Conservation (phyloP, 2,888 invertebrate genomes). For the Lepeophtheirus nordmannii region DNA sequence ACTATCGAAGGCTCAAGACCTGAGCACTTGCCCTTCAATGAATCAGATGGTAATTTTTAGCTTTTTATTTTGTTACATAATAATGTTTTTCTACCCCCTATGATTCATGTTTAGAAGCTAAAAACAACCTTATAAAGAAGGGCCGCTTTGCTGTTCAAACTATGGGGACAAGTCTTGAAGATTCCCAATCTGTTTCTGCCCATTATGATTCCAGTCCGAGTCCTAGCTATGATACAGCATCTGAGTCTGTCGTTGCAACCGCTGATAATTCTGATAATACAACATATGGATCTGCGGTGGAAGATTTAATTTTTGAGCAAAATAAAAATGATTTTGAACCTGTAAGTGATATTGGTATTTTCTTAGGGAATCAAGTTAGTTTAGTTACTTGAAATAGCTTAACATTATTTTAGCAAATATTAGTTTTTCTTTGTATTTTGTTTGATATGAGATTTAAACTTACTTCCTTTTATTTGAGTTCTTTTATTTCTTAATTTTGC, state of each 20-base stretch:
- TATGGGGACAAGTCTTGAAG: background rate
- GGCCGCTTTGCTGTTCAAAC: conserved; percentile 4
- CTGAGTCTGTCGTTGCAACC: background rate
- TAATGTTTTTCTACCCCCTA: background rate
- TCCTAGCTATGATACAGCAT: conserved; percentile 3
- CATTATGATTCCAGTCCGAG: conserved; percentile 3
- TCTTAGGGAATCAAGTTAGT: background rate
- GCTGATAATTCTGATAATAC: background rate
- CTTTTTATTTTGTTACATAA: background rate
- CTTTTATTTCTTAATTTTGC: too few relatives aligned
- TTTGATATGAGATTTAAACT: too few relatives aligned
- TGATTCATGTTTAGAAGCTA: background rate
- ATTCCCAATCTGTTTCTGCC: background rate
- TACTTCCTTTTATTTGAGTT: too few relatives aligned
- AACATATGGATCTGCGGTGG: conserved; percentile 2
- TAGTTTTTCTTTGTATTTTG: too few relatives aligned
- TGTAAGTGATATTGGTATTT: background rate
- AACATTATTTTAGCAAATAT: too few relatives aligned
- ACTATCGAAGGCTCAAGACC: background rate
- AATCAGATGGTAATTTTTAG: background rate
- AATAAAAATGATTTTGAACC: background rate
- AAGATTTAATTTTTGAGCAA: background rate
- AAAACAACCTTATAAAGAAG: conserved; percentile 2
- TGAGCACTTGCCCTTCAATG: background rate
- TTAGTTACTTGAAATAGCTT: too few relatives aligned